A percentile compares a stretch with the other conserved stretches of the same genome.
Evolutionary conservation across 2,888 invertebrate species (phyloP).

Genomic region (Nephrotoma flavescens): DNA sequence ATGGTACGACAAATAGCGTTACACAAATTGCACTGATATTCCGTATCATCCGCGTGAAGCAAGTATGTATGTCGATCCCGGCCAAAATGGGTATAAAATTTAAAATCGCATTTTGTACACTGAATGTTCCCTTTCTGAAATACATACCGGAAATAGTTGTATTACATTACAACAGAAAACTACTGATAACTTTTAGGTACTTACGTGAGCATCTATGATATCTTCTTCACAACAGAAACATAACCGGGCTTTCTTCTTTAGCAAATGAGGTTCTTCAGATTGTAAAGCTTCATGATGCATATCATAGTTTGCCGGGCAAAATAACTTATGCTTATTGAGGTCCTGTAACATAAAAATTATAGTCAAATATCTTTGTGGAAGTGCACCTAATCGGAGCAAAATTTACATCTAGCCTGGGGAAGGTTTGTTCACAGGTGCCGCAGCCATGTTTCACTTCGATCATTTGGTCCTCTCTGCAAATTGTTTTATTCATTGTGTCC

Average conservation of each 20-base stretch:
- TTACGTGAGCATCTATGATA: slow-evolving; percentile 29
- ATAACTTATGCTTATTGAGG: background rate
- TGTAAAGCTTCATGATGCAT: background rate
- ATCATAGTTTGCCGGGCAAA: slow-evolving; percentile 18
- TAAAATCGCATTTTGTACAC: slow-evolving; percentile 50
- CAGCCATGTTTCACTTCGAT: slow-evolving; percentile 27
- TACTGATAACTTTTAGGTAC: slow-evolving; percentile 5
- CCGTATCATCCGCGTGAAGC: slow-evolving; percentile 49
- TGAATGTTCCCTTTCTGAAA: slow-evolving; percentile 28
- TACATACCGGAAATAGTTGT: slow-evolving; percentile 1
- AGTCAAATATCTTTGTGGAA: background rate
- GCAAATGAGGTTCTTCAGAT: background rate
- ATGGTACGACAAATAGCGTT: slow-evolving; percentile 47
- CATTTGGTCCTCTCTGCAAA: background rate
- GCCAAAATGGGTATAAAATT: slow-evolving; percentile 52
- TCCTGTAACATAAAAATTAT: background rate
- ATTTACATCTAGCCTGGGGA: slow-evolving; percentile 14
- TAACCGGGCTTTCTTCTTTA: slow-evolving; percentile 11
- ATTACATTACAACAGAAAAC: background rate
- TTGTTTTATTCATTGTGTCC: background rate
- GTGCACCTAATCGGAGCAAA: background rate
- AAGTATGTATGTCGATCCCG: slow-evolving; percentile 49
- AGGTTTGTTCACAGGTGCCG: slow-evolving; percentile 28
- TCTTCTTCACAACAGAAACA: slow-evolving; percentile 31
- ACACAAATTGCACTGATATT: slow-evolving; percentile 48